Conservation (phyloP, 2,797 vertebrate species). For the Leucoraja ocellata region DNA sequence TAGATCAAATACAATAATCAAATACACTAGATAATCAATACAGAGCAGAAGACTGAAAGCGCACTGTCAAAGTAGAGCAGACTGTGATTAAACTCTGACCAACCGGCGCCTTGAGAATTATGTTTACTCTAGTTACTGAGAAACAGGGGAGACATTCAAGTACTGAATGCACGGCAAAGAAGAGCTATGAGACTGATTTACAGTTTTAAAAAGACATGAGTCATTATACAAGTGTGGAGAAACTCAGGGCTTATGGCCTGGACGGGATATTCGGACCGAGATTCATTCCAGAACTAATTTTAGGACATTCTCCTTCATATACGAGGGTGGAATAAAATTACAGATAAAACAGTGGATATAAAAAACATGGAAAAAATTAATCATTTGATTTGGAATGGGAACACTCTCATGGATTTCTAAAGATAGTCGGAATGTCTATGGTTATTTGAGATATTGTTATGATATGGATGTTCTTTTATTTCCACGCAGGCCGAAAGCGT, state of each 20-base stretch:
- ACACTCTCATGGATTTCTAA: not conserved
- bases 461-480: not conserved
- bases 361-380: not conserved
- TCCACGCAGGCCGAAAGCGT: not conserved
- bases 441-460: not conserved
- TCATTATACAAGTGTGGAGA: not conserved
- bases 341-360: not conserved
- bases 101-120: not conserved
- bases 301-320: not conserved
- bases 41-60: not conserved
- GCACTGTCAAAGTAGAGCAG: not conserved
- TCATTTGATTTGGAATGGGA: not conserved
- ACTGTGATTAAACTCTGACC: not conserved
- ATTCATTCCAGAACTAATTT: not conserved
- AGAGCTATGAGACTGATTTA: not conserved
- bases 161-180: not conserved
- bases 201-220: not conserved
- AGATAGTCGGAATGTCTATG: not conserved
- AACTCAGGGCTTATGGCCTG: not conserved
- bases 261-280: not conserved
- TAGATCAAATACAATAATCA: no score
- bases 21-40: not conserved
- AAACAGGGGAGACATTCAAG: not conserved
- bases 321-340: not conserved
- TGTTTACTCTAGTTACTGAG: not conserved